Evolutionary conservation across 2,888 invertebrate species (phyloP).

Genomic region (Rhaphigaster nebulosa): DNA sequence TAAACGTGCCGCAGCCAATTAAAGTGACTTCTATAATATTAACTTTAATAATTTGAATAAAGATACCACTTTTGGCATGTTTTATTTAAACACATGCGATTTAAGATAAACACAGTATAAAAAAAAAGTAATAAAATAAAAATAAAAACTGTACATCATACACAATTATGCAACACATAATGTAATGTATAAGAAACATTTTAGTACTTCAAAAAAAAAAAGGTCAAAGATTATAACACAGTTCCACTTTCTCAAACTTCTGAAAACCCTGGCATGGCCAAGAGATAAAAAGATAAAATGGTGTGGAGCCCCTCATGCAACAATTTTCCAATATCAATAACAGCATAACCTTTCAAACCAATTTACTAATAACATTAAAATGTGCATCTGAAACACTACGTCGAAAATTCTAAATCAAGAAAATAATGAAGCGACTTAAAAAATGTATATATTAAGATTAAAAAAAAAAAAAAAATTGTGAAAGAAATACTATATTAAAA

Average conservation of each 20-base stretch:
- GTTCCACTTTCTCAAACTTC: conserved; percentile 53
- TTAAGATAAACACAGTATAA: conserved; percentile 58
- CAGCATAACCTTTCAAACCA: conserved; percentile 54
- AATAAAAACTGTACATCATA: conserved; percentile 64
- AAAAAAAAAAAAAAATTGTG: not conserved
- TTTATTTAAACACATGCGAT: conserved; percentile 58
- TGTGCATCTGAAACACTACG: not conserved
- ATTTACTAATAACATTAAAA: not conserved
- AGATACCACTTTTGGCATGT: conserved; percentile 57
- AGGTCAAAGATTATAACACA: conserved; percentile 57
- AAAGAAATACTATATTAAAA: too few species aligned
- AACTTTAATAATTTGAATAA: conserved; percentile 50
- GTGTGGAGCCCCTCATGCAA: conserved; percentile 63
- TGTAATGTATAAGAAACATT: conserved; percentile 58
- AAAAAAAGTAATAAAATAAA: conserved; percentile 30
- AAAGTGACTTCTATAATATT: conserved; percentile 60
- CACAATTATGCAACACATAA: conserved; percentile 65
- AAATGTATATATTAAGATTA: not conserved
- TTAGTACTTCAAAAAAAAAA: conserved; percentile 57
- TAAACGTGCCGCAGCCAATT: conserved; percentile 62
- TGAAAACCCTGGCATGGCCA: conserved; percentile 64
- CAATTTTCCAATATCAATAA: conserved; percentile 52
- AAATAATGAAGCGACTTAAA: not conserved
- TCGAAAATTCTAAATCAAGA: not conserved
- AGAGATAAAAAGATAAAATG: conserved; percentile 60